Evolutionary conservation across 1,140 invertebrate species (phyloP), one percentile per base, ranked within the genome.

Genomic region (Neodiprion pinetum): DNA sequence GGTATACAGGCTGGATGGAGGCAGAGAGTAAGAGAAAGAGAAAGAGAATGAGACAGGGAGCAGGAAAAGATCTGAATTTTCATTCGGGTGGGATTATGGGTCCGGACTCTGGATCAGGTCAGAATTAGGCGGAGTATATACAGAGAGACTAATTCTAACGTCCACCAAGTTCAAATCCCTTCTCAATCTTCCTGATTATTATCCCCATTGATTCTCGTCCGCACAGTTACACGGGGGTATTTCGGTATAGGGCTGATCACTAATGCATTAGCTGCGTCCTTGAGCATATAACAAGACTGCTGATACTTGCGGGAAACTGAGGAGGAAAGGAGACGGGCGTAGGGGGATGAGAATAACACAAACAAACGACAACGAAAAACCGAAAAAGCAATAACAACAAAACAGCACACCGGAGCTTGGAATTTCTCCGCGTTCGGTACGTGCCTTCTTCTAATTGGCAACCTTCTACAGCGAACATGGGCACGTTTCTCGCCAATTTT

Each of bases 401-500:
- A 61, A 61, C 53, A 61, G 53, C n/a, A 61, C 11, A 40, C 5
- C n/a, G 53, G 53, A 12, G 11, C 53, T 12, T 12, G 28, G 28
- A 61, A 61, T 61, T 61, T 61, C 11, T 17, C 11, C 53, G 11
- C 53, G 53, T 17, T 61, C 9, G 11, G 53, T 14, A 61, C 53
- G 53, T 61, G 53, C 53, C 53, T 14, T 9, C 53, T 5, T 61
- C 53, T 61, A 61, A 61, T 61, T 61, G 53, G 53, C 53, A 61
- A 61, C 53, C 53, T 12, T 14, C 53, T 9, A 14, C 5, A 61
- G 53, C 53, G 53, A 61, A 61, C 53, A 61, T 61, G 53, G 53
- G 53, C 53, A 61, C 53, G 53, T 61, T 61, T 9, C 53, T 61
- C n/a, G n/a, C 53, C 53, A 61, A 61, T 61, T 61, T 61, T 61